A percentile compares a stretch with the other conserved stretches of the same genome.
Conservation (phyloP, 1,140 invertebrate genomes). For the Danaus plexippus region DNA sequence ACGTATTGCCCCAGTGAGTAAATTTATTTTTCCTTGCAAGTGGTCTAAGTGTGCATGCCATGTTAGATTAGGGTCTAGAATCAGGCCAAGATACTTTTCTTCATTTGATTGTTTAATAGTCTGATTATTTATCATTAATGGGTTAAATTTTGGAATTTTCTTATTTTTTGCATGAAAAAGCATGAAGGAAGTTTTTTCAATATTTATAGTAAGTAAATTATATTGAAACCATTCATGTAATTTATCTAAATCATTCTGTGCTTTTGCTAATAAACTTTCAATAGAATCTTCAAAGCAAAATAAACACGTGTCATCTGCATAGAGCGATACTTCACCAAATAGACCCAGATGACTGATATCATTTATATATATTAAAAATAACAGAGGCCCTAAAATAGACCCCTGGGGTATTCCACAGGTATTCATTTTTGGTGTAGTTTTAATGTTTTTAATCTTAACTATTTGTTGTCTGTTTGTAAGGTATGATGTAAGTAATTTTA, state of each 20-base stretch:
- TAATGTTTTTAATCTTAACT: no score
- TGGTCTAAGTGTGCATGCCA: constrained; percentile 8
- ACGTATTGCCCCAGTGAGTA: constrained; percentile 7
- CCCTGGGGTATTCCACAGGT: no score
- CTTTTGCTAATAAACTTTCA: background rate
- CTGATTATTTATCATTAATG: constrained; percentile 8
- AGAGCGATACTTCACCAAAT: constrained; percentile 23
- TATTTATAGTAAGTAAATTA: no score
- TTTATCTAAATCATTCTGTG: constrained; percentile 1
- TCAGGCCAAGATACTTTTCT: constrained; percentile 7
- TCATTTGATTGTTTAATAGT: no score
- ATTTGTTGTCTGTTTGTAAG: no score
- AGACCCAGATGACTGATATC: no score
- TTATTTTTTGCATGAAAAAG: no score
- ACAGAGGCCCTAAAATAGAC: no score
- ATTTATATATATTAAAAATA: no score
- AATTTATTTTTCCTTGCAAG: constrained; percentile 8
- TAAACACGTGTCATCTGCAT: constrained; percentile 31
- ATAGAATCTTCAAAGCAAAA: constrained; percentile 18
- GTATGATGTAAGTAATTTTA: no score
- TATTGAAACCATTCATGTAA: constrained; percentile 9
- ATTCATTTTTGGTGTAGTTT: no score
- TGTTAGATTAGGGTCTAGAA: constrained; percentile 6
- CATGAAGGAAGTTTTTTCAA: constrained; percentile 9
- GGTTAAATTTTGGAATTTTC: constrained; percentile 8